Base-by-base conservation (phyloP, 2,888 invertebrate species). In the Omphaloscelis lunosa region DNA sequence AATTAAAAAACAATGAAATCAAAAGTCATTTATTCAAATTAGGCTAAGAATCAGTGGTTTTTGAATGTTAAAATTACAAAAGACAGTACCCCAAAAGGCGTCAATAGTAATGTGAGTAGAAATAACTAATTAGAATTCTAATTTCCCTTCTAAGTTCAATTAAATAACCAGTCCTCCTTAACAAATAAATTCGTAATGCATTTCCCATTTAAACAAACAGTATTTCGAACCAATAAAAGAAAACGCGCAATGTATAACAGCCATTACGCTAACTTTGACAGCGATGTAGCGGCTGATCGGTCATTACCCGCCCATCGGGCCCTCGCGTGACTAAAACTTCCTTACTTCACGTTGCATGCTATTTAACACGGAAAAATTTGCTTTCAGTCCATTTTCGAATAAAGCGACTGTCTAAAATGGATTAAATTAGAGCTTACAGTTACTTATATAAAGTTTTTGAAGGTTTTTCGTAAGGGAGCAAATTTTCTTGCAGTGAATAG, bases 221-320 rank as follows among this genome's bases (percentile, higher is more conserved):
- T 20, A 15, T 65, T 71, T 45, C 20, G 27, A 39, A 58, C 53
- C 73, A 83, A 72, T 72, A 76, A 48, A 77, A 82, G 73, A 53
- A 45, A 86, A 78, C 48, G 69, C 45, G 87, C 82, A 83, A 88
- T 83, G 81, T 73, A 87, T 72, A 65, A 72, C 76, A 68, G 66
- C 69, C 79, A 87, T 87, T 88, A 88, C 77, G 73, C 63, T 83
- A 86, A 82, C 80, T 86, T 88, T 85, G 83, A 84, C 85, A 84
- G 83, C 85, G 59, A 77, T 53, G 77, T 82, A 84, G 81, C 81
- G 75, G 67, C 74, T 84, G 88, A 88, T 87, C 84, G 87, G 87
- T 88, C 84, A 87, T 87, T 87, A 87, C 71, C 88, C 87, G 84
- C 88, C 88, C 88, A 86, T 84, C 53, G 84, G 72, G 83, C 59